Conservation (phyloP, 2,888 invertebrate genomes). For the Hypena proboscidalis region DNA sequence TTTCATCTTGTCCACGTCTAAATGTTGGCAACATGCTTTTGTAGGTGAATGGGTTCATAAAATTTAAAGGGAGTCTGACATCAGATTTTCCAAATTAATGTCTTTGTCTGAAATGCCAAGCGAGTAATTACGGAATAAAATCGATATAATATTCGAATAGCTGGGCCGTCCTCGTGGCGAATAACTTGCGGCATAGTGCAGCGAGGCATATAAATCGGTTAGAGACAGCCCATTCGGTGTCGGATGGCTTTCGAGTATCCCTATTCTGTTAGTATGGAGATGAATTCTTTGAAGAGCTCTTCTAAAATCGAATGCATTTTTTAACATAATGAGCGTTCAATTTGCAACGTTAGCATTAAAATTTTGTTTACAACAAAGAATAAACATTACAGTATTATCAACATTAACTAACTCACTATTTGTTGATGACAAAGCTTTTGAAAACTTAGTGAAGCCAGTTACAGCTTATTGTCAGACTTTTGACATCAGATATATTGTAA, state of each 20-base stretch:
- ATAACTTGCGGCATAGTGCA: slow-evolving; percentile 58
- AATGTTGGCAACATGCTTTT: slow-evolving; percentile 38
- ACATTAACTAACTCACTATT: too few species aligned
- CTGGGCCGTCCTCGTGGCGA: slow-evolving; percentile 48
- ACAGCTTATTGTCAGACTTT: too few species aligned
- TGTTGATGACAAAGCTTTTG: too few species aligned
- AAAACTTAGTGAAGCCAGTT: too few species aligned
- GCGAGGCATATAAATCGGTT: slow-evolving; percentile 66
- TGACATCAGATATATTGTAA: too few species aligned
- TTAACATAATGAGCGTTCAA: not conserved
- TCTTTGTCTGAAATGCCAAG: slow-evolving; percentile 37
- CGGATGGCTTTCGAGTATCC: slow-evolving; percentile 57
- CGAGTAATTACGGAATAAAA: slow-evolving; percentile 36
- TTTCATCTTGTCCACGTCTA: slow-evolving; percentile 38
- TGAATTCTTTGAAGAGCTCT: slow-evolving; percentile 28
- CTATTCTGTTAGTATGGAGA: slow-evolving; percentile 53
- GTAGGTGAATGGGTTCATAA: slow-evolving; percentile 40
- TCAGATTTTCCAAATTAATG: slow-evolving; percentile 43
- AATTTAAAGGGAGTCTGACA: slow-evolving; percentile 43
- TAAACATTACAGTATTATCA: too few species aligned
- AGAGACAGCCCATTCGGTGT: slow-evolving; percentile 72
- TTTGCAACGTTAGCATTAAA: not conserved
- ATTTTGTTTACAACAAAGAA: too few species aligned
- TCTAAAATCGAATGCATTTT: not conserved
- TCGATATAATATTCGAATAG: slow-evolving; percentile 43